phyloP scores from a whole-genome alignment of 2,113 vertebrate species.

The Patagioenas fasciata region DNA sequence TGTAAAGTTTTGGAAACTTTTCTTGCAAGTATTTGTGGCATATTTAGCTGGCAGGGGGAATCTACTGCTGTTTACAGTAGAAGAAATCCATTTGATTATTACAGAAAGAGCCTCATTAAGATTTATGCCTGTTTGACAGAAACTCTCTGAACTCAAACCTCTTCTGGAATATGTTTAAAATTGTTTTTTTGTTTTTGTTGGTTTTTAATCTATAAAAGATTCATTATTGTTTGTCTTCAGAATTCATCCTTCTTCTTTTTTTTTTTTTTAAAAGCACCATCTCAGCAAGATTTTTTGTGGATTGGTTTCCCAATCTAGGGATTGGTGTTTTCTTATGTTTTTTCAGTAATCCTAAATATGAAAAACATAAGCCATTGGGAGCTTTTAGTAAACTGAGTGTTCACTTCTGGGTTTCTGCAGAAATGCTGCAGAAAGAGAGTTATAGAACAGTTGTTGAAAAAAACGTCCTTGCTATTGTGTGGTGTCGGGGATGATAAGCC shows the following conservation, averaged over 20 bases:
- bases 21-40: not conserved
- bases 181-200: not conserved
- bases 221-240: not conserved
- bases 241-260: not conserved
- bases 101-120: not conserved
- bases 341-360: not conserved
- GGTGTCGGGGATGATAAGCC: not conserved
- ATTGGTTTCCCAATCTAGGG: not conserved
- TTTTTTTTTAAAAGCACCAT: not conserved
- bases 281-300: not conserved
- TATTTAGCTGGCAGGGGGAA: not conserved
- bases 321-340: not conserved
- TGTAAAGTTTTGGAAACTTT: not conserved
- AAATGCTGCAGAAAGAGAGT: not conserved
- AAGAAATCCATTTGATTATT: conserved; percentile 3
- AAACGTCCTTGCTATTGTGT: not conserved
- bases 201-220: not conserved
- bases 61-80: not conserved
- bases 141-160: not conserved
- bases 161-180: not conserved
- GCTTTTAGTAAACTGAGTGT: not conserved
- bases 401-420: not conserved
- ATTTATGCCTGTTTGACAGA: not conserved
- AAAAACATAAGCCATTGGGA: not conserved
- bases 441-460: not conserved